Base-by-base conservation (phyloP, 2,113 vertebrate species). In the Eclectus roratus region DNA sequence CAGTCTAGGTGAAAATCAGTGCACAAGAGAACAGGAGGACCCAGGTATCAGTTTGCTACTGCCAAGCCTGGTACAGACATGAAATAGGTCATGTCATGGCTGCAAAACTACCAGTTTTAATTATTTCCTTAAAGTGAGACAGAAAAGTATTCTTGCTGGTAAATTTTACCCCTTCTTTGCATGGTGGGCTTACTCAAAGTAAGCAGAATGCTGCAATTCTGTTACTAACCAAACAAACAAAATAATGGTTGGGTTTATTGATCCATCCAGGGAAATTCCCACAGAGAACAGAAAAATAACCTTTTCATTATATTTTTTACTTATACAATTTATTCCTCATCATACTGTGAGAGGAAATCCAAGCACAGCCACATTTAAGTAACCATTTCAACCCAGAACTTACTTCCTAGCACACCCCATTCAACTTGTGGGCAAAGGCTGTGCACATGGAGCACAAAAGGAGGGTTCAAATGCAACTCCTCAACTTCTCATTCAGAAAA, bases 341-440 rank as follows among this genome's bases (percentile, higher is more conserved):
- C 9, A 39, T 28, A 31, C 17, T 44, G 37, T 35, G 9, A 39
- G 37, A 52, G 21, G 19, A 78, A 83, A 70, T 35, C 17, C 23
- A 58, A 84, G 21, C 0, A 0, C n/a, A 25, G 27, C 12, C 2
- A 1, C 13, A 43, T 31, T 80, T 60, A 49, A 60, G 37, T 2
- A 8, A 31, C 19, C 0, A 0, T 13, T 79, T 6, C 1, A 14
- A 21, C 17, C 4, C 39, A 39, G 66, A 82, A 29, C 16, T 37
- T 33, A 17, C 27, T 43, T 33, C 64, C 25, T 43, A 13, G 78
- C 61, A 23, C 44, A 66, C 0, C 6, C 11, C 63, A 47, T 8
- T 7, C 33, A 29, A 1, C 9, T n/a, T 2, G 1, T 20, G 0
- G 1, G 58, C 21, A 61, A 19, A 6, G 27, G 72, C 18, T 1